Evolutionary conservation across 2,113 vertebrate species (phyloP).

Genomic region (Mandrillus leucophaeus): DNA sequence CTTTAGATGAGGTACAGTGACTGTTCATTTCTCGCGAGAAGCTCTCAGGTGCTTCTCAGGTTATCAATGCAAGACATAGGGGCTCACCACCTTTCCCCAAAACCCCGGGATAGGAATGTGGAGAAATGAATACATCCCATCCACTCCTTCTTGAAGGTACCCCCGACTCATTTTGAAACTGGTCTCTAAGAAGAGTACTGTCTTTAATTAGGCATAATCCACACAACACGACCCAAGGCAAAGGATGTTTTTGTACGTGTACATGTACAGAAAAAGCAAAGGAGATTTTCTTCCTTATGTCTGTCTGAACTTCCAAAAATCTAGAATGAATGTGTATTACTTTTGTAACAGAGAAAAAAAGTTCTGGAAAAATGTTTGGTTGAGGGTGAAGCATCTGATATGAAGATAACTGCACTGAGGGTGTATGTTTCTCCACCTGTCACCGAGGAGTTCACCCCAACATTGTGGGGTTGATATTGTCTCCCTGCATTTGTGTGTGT

Average conservation of each 20-base stretch:
- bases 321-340: not conserved
- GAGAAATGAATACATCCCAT: not conserved
- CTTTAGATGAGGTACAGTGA: too few species aligned
- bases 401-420: not conserved
- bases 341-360: not conserved
- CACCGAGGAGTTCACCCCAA: not conserved
- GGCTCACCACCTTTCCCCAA: not conserved
- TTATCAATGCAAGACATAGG: rapidly evolving
- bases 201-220: not conserved
- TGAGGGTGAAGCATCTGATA: not conserved
- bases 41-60: rapidly evolving
- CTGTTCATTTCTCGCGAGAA: not conserved
- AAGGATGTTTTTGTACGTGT: not conserved
- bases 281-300: not conserved
- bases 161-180: not conserved
- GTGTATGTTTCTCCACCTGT: not conserved
- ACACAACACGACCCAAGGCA: not conserved
- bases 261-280: not conserved
- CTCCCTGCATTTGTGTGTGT: not conserved
- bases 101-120: not conserved
- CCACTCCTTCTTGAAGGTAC: not conserved
- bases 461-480: not conserved
- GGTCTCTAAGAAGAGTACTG: not conserved
- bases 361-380: not conserved
- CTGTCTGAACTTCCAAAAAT: not conserved